phyloP scores from a whole-genome alignment of 2,113 vertebrate species.

The Martes martes region DNA sequence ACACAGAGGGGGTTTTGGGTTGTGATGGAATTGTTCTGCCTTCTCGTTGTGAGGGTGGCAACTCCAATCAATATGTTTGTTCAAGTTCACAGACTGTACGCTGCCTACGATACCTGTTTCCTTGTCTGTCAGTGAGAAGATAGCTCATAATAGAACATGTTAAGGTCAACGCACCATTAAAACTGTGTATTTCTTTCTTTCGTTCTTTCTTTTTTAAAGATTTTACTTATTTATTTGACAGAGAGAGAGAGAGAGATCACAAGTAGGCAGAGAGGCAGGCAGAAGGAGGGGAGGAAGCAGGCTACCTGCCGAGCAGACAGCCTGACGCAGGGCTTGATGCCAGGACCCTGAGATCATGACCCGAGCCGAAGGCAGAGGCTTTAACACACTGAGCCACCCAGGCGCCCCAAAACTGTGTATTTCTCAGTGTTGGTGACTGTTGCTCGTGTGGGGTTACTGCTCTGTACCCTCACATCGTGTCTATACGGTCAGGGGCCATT shows the following conservation, averaged over 20 bases:
- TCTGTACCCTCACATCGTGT: neutral
- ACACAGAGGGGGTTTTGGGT: neutral
- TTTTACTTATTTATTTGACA: too few species aligned
- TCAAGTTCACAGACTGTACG: neutral
- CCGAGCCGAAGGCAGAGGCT: too few species aligned
- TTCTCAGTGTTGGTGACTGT: neutral
- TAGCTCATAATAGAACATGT: neutral
- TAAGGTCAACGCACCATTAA: neutral
- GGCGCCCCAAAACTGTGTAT: neutral
- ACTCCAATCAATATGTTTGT: neutral
- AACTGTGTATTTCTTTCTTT: neutral
- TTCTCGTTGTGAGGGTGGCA: neutral
- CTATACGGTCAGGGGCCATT: fast-evolving
- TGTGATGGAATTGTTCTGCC: neutral
- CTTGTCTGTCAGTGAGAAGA: neutral
- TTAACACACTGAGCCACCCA: too few species aligned
- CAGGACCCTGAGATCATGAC: too few species aligned
- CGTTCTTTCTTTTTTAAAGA: too few species aligned
- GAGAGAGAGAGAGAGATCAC: too few species aligned
- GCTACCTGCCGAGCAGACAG: too few species aligned
- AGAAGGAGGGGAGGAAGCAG: too few species aligned
- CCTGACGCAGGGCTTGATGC: too few species aligned
- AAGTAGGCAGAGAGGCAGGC: too few species aligned
- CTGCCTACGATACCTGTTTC: neutral
- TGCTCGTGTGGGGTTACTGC: neutral